Percentiles rank a stretch among this genome's conserved stretches.
Evolutionary conservation across 2,888 invertebrate genomes (phyloP).

Genomic region (Platypus cylindrus): DNA sequence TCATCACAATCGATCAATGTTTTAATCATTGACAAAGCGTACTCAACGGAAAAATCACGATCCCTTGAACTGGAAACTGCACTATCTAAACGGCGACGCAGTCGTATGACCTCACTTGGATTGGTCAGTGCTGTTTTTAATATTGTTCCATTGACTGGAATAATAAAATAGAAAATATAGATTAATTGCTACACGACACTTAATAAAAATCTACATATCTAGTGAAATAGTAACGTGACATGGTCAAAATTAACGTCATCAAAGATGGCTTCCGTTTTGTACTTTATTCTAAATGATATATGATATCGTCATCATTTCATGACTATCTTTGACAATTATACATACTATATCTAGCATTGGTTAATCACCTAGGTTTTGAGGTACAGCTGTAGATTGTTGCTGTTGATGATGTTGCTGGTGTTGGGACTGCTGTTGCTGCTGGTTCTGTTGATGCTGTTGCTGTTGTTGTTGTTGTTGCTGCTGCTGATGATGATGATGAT

Average conservation of each 20-base stretch:
- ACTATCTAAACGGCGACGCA: conserved; percentile 77
- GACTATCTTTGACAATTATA: too few relatives aligned
- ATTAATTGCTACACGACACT: too few relatives aligned
- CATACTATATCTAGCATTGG: too few relatives aligned
- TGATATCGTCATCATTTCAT: too few relatives aligned
- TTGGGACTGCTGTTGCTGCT: too few relatives aligned
- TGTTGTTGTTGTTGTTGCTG: conserved; percentile 12
- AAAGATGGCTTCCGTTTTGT: neutral
- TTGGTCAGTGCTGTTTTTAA: conserved; percentile 89
- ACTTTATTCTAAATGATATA: too few relatives aligned
- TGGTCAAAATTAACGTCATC: neutral
- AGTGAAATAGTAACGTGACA: neutral
- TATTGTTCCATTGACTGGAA: conserved; percentile 64
- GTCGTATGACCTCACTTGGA: conserved; percentile 83
- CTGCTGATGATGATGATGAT: conserved; percentile 30
- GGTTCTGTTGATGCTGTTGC: conserved; percentile 19
- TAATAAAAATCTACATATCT: too few relatives aligned
- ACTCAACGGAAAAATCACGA: conserved; percentile 65
- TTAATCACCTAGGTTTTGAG: conserved; percentile 50
- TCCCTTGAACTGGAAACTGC: conserved; percentile 80
- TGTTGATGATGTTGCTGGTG: too few relatives aligned
- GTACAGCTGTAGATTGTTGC: conserved; percentile 36
- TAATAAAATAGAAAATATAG: too few relatives aligned
- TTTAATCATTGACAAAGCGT: conserved; percentile 79
- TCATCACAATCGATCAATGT: conserved; percentile 93